phyloP scores from a whole-genome alignment of 2,888 invertebrate genomes.

The Hedychridium roseum region DNA sequence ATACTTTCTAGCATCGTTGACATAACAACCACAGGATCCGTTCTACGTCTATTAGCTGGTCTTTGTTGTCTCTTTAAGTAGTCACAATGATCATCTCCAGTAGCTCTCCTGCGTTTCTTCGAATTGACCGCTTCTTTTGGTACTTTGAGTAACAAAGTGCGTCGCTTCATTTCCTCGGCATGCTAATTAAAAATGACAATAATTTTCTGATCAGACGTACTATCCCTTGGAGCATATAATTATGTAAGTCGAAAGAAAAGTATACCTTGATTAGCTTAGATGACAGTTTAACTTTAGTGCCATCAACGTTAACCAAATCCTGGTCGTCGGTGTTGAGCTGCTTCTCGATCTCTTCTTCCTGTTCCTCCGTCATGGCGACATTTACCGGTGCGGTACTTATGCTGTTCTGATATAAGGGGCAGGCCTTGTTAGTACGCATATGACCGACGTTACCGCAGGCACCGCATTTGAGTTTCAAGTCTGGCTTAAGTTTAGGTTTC shows the following conservation, averaged over 20 bases:
- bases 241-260: too few relatives aligned
- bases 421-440: slow-evolving; percentile 95
- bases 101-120: slow-evolving; percentile 73
- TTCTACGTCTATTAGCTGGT: slow-evolving; percentile 88
- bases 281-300: slow-evolving; percentile 91
- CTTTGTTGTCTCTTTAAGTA: slow-evolving; percentile 84
- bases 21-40: slow-evolving; percentile 95
- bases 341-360: slow-evolving; percentile 82
- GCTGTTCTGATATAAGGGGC: slow-evolving; percentile 88
- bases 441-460: slow-evolving; percentile 91
- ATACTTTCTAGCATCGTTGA: slow-evolving; percentile 91
- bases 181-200: slow-evolving; percentile 65
- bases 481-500: slow-evolving; percentile 87
- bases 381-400: slow-evolving; percentile 69
- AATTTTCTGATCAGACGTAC: background rate
- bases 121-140: slow-evolving; percentile 76
- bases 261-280: slow-evolving; percentile 83
- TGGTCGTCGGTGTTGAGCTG: slow-evolving; percentile 82
- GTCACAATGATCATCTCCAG: slow-evolving; percentile 81
- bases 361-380: slow-evolving; percentile 80
- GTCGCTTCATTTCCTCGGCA: slow-evolving; percentile 85
- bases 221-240: slow-evolving; percentile 4
- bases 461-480: slow-evolving; percentile 92
- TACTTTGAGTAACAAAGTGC: slow-evolving; percentile 79
- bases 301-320: slow-evolving; percentile 91